These are phyloP conservation scores for Bombylius major DNA, from an alignment of 2,888 invertebrate species.

Conservation along the genomic window DNA sequence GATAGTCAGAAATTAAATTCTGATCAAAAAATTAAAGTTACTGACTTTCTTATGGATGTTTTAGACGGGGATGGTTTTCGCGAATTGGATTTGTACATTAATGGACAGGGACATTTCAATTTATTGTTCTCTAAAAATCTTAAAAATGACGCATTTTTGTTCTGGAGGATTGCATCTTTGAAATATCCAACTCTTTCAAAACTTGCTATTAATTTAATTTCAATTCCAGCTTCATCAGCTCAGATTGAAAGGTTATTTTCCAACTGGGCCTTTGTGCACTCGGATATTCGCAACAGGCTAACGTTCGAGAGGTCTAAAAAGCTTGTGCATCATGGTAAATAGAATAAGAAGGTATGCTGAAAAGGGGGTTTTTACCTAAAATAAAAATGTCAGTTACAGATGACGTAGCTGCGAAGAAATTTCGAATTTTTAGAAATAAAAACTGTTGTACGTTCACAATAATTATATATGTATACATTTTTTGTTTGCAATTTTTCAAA, in stretches of 20 bases:
- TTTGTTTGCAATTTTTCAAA: no score
- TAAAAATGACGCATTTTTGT: not conserved
- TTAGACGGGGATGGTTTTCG: slow-evolving; percentile 4
- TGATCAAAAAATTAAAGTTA: not conserved
- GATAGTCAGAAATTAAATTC: no score
- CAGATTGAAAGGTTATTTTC: not conserved
- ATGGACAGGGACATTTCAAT: not conserved
- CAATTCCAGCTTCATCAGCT: slow-evolving; percentile 5
- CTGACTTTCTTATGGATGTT: slow-evolving; percentile 5
- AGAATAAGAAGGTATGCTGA: no score
- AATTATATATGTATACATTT: no score
- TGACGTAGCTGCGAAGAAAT: no score
- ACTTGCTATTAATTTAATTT: slow-evolving; percentile 17
- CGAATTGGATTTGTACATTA: not conserved
- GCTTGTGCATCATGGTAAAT: not conserved
- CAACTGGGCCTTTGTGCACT: not conserved
- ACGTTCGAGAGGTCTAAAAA: slow-evolving; percentile 4
- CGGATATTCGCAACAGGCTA: not conserved
- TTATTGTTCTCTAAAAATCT: not conserved
- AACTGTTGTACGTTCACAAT: no score
- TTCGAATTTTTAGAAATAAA: no score
- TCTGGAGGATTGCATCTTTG: slow-evolving; percentile 5
- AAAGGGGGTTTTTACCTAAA: no score
- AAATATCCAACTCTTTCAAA: slow-evolving; percentile 13
- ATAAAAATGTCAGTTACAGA: no score